phyloP scores from a whole-genome alignment of 2,888 invertebrate species.

The Drosophila atroscutellata region DNA sequence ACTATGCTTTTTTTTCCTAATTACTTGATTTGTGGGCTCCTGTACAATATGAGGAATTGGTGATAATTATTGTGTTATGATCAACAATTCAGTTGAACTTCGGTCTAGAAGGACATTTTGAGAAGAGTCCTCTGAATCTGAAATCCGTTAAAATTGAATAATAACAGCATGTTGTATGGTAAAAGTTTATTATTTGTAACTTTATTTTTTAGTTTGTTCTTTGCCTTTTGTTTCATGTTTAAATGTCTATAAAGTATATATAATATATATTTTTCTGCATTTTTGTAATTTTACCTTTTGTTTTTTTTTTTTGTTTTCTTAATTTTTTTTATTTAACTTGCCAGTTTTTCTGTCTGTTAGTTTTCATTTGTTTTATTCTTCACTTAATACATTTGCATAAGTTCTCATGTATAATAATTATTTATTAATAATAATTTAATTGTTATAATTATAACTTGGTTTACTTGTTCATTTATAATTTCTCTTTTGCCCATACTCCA shows the following conservation, averaged over 20 bases:
- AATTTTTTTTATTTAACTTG: slow-evolving; percentile 60
- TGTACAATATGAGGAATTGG: neutral
- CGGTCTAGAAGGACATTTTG: neutral
- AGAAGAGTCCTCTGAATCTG: neutral
- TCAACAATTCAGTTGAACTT: neutral
- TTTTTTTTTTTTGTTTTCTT: slow-evolving; percentile 37
- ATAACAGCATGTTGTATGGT: slow-evolving; percentile 62
- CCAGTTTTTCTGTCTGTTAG: slow-evolving; percentile 49
- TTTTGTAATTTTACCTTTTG: slow-evolving; percentile 63
- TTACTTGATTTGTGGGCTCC: neutral
- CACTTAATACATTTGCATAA: slow-evolving; percentile 65
- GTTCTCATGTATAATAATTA: slow-evolving; percentile 76
- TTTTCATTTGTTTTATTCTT: slow-evolving; percentile 48
- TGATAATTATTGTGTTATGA: neutral
- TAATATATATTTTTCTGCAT: slow-evolving; percentile 80
- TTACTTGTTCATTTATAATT: slow-evolving; percentile 62
- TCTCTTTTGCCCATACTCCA: slow-evolving; percentile 24
- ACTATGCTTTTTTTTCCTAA: neutral
- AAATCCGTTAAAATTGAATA: slow-evolving; percentile 10
- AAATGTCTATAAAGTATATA: slow-evolving; percentile 79
- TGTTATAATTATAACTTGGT: slow-evolving; percentile 78
- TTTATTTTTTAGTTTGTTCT: slow-evolving; percentile 78
- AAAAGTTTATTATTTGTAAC: slow-evolving; percentile 80
- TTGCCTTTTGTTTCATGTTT: slow-evolving; percentile 74
- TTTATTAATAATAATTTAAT: slow-evolving; percentile 79